phyloP scores from a whole-genome alignment of 2,113 vertebrate species.

The Nycticebus coucang region DNA sequence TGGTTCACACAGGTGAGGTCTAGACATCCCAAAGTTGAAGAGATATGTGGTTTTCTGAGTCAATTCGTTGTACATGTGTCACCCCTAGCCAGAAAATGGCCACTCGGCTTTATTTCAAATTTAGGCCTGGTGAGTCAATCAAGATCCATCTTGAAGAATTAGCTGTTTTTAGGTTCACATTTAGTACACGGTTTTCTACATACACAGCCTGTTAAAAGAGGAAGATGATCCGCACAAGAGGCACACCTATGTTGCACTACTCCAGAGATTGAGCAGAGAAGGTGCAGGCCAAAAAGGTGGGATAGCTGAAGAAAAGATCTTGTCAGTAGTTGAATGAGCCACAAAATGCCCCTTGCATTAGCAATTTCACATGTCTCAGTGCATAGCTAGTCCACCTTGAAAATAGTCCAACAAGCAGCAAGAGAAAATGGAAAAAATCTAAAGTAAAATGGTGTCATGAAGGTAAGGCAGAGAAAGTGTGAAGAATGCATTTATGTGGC shows the following conservation, averaged over 20 bases:
- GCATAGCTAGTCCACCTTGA: too few species aligned
- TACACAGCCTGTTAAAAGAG: not conserved
- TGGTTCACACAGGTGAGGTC: too few species aligned
- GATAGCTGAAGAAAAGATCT: slow-evolving; percentile 2
- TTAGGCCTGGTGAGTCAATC: not conserved
- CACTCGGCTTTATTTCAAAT: not conserved
- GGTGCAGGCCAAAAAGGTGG: not conserved
- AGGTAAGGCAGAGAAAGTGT: not conserved
- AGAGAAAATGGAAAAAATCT: not conserved
- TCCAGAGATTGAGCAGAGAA: not conserved
- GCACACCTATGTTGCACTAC: not conserved
- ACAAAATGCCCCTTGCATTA: too few species aligned
- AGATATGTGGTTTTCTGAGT: not conserved
- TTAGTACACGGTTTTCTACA: slow-evolving; percentile 60
- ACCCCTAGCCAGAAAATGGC: not conserved
- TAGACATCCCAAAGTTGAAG: not conserved
- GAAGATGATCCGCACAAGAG: not conserved
- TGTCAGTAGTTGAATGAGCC: slow-evolving; percentile 2
- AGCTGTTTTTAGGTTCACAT: not conserved
- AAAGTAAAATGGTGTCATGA: not conserved
- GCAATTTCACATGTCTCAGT: too few species aligned
- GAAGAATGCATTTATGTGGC: not conserved
- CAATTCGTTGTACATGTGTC: not conserved
- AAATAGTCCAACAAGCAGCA: too few species aligned
- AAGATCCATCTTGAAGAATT: not conserved